Conservation (phyloP, 2,888 invertebrate genomes). For the Xestia c-nigrum region DNA sequence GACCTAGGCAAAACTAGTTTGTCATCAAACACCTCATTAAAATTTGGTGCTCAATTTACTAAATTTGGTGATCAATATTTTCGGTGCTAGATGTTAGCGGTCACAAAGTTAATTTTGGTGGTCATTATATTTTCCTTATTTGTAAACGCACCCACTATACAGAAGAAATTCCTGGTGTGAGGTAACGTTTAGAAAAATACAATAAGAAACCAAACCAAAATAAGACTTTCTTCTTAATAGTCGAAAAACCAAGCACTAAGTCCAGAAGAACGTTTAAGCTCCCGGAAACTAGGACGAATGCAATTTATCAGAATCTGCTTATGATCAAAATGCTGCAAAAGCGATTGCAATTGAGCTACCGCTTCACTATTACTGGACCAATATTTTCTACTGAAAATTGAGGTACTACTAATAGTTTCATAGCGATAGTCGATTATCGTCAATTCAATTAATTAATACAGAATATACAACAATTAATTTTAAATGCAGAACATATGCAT, state of each 20-base stretch:
- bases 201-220: too few species aligned
- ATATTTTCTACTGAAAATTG: background rate
- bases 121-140: too few species aligned
- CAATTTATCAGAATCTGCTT: slow-evolving; percentile 13
- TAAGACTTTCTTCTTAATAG: background rate
- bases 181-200: too few species aligned
- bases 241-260: background rate
- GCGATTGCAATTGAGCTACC: slow-evolving; percentile 18
- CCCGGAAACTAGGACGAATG: background rate
- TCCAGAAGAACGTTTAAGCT: slow-evolving; percentile 5
- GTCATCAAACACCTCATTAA: too few species aligned
- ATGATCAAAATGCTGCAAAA: background rate
- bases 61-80: too few species aligned
- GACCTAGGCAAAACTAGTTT: too few species aligned
- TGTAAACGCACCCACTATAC: too few species aligned
- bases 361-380: background rate
- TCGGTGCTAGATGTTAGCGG: too few species aligned
- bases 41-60: too few species aligned
- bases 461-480: background rate
- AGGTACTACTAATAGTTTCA: background rate
- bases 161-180: too few species aligned
- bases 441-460: background rate
- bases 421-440: background rate
- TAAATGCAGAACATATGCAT: too few species aligned
- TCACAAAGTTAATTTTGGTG: too few species aligned